Percentiles rank a stretch among this genome's conserved stretches.
These are phyloP conservation scores for Myotis yumanensis DNA, from an alignment of 2,113 vertebrate genomes.

Conservation along the genomic window DNA sequence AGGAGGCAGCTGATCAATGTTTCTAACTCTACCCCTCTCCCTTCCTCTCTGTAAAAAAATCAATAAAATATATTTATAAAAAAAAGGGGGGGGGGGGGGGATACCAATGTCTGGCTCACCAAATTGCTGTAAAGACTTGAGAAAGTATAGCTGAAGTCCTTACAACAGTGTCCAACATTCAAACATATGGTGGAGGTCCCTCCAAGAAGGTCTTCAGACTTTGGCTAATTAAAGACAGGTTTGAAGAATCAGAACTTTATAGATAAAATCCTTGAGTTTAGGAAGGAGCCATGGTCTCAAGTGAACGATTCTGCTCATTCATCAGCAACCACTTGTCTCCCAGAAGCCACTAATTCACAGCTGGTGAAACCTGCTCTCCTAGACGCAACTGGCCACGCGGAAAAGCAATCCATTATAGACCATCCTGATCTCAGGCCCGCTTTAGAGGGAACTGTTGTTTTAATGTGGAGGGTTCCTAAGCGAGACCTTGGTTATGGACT, in stretches of 20 bases:
- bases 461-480: neutral
- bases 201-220: neutral
- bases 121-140: neutral
- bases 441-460: neutral
- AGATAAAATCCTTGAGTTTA: conserved; percentile 28
- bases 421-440: neutral
- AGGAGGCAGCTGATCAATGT: no score
- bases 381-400: neutral
- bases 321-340: neutral
- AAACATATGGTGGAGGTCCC: neutral
- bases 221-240: conserved; percentile 27
- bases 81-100: neutral
- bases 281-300: neutral
- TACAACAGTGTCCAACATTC: neutral
- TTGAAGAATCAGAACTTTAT: conserved; percentile 35
- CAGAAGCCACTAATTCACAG: neutral
- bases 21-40: no score
- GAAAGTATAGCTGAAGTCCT: neutral
- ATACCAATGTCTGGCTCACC: neutral
- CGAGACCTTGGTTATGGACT: neutral
- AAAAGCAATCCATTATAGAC: neutral
- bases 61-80: no score
- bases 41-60: no score
- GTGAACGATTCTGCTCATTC: neutral
- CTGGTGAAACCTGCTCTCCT: neutral